Percentiles rank a stretch among this genome's conserved stretches.
phyloP scores from a whole-genome alignment of 2,888 invertebrate genomes.

The Ophonus ardosiacus region DNA sequence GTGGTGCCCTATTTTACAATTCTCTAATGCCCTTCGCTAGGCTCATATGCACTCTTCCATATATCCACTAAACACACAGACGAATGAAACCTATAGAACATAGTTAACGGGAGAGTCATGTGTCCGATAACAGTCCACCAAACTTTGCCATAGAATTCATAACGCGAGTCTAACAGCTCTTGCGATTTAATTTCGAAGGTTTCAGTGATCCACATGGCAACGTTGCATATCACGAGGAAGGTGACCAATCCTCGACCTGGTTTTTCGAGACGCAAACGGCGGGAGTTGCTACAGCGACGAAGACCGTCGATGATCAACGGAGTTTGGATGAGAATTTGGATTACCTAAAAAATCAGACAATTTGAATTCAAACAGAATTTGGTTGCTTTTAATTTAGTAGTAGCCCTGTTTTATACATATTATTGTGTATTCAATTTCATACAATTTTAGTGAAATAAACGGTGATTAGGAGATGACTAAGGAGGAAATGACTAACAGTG shows the following conservation, averaged over 20 bases:
- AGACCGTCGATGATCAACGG: constrained; percentile 85
- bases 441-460: too few species aligned
- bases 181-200: constrained; percentile 83
- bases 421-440: too few species aligned
- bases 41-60: constrained; percentile 86
- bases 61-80: constrained; percentile 89
- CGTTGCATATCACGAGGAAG: constrained; percentile 86
- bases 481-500: too few species aligned
- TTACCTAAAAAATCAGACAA: constrained; percentile 74
- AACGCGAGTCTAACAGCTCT: constrained; percentile 78
- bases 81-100: constrained; percentile 88
- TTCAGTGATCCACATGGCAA: constrained; percentile 87
- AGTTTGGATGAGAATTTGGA: constrained; percentile 86
- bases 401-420: too few species aligned
- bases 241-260: constrained; percentile 87
- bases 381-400: too few species aligned
- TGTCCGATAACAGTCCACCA: constrained; percentile 86
- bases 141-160: constrained; percentile 83
- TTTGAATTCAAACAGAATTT: not conserved
- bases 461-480: too few species aligned
- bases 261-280: constrained; percentile 81
- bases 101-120: constrained; percentile 84
- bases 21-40: constrained; percentile 72
- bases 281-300: constrained; percentile 84
- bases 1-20: too few species aligned